A percentile compares a stretch with the other conserved stretches of the same genome.
phyloP scores from a whole-genome alignment of 2,797 vertebrate species.

The Liasis olivaceus region DNA sequence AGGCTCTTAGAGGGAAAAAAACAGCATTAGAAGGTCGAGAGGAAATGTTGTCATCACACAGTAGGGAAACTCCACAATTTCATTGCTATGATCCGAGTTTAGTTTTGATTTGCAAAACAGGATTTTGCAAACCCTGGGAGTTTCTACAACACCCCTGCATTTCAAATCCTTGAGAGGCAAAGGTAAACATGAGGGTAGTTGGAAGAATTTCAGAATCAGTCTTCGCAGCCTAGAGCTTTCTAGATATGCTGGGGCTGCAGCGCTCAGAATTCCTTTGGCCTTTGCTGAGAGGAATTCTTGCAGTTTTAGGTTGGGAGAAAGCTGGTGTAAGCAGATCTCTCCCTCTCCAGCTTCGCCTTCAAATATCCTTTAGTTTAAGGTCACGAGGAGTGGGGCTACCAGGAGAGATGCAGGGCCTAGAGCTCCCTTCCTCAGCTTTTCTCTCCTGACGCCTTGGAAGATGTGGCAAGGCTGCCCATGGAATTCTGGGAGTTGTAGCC shows the following conservation, averaged over 20 bases:
- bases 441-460: background rate
- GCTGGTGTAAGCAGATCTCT: background rate
- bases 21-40: background rate
- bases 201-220: background rate
- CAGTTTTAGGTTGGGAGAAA: background rate
- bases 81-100: background rate
- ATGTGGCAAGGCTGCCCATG: background rate
- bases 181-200: background rate
- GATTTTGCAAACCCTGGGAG: background rate
- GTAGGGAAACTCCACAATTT: background rate
- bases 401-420: background rate
- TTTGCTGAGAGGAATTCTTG: background rate
- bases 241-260: background rate
- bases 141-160: background rate
- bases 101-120: background rate
- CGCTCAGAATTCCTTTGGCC: background rate
- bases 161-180: too few relatives aligned
- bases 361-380: background rate
- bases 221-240: background rate
- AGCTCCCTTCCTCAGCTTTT: background rate
- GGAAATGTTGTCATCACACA: background rate
- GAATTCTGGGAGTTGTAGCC: background rate
- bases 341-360: background rate
- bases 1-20: too few relatives aligned
- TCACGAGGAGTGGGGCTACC: background rate